These are phyloP conservation scores for Zophobas atratus DNA, from an alignment of 1,140 invertebrate genomes.

Conservation along the genomic window DNA sequence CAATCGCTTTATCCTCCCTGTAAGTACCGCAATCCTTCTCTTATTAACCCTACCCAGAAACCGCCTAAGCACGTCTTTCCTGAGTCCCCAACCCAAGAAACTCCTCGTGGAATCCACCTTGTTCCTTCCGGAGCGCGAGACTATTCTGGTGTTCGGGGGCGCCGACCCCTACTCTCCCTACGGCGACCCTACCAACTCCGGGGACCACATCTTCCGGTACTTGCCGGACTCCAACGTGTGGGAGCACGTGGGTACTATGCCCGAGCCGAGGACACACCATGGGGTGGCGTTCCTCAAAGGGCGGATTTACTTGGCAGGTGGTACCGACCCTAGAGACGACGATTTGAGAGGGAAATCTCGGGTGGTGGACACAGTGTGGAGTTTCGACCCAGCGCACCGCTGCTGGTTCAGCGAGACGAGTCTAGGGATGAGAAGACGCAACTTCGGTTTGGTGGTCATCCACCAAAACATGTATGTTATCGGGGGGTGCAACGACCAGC, in stretches of 20 bases:
- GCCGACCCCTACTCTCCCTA: slow-evolving; percentile 73
- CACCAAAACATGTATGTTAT: slow-evolving; percentile 74
- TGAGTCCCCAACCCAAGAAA: slow-evolving; percentile 67
- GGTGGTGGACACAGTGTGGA: slow-evolving; percentile 75
- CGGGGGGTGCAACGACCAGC: slow-evolving; percentile 67
- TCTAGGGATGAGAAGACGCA: slow-evolving; percentile 72
- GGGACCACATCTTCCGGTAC: slow-evolving; percentile 73
- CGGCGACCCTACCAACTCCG: slow-evolving; percentile 69
- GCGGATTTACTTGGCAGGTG: slow-evolving; percentile 74
- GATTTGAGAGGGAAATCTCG: slow-evolving; percentile 70
- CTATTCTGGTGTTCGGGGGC: slow-evolving; percentile 74
- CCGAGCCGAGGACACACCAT: slow-evolving; percentile 75
- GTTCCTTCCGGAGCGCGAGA: slow-evolving; percentile 71
- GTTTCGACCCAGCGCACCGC: slow-evolving; percentile 73
- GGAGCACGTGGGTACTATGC: slow-evolving; percentile 74
- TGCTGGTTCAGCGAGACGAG: slow-evolving; percentile 74
- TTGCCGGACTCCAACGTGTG: slow-evolving; percentile 72
- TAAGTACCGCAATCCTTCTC: slow-evolving; percentile 24
- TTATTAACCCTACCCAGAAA: slow-evolving; percentile 57
- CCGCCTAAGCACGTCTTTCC: slow-evolving; percentile 67
- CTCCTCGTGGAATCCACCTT: slow-evolving; percentile 69
- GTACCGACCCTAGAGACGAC: slow-evolving; percentile 73
- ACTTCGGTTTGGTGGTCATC: slow-evolving; percentile 74
- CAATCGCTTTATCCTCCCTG: slow-evolving; percentile 6
- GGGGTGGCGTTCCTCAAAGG: slow-evolving; percentile 72